Evolutionary conservation across 2,888 invertebrate genomes (phyloP), one percentile per base, ranked within the genome.

Genomic region (Cheilosia impressa): DNA sequence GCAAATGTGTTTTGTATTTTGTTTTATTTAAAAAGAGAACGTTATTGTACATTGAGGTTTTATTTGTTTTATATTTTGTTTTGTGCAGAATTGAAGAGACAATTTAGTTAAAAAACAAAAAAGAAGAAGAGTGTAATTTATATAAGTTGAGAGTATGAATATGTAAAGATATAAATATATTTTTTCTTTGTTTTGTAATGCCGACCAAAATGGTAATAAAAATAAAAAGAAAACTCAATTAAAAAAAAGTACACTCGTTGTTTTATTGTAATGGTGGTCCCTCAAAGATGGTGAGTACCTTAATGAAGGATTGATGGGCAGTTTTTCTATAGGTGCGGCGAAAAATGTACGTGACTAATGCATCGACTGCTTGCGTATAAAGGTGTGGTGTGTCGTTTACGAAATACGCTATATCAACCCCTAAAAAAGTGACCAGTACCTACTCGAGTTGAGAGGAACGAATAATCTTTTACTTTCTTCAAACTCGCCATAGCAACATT

Each of bases 171-270:
- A 52, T 62, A 43, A 65, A 69, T 69, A 52, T 71, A 76, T 82
- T 68, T 63, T 50, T 24, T 81, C 63, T 84, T 79, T 80, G 79
- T 79, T 84, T 84, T 84, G 84, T 84, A 84, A 84, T 80, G 75
- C 75, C 75, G 69, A 84, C 84, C 84, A 84, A 79, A 66, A 76
- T 80, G 79, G 75, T 76, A 76, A 71, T 65, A 75, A 79, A 80
- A 83, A 75, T 76, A 52, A 66, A 75, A 84, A 75, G 55, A 83
- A 69, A 83, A 79, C 65, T 58, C 38, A 62, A 43, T 41, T 45
- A 77, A 60, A 81, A 69, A 58, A 41, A 43, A 31, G 22, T 27
- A 13, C 13, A 15, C 4, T 31, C 6, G 41, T 62, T 38, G 9
- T 60, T 13, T 43, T 55, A 13, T 57, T 38, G 47, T 52, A 31